These are phyloP conservation scores for Xenopus tropicalis DNA, from an alignment of 2,113 vertebrate genomes.

Conservation along the genomic window DNA sequence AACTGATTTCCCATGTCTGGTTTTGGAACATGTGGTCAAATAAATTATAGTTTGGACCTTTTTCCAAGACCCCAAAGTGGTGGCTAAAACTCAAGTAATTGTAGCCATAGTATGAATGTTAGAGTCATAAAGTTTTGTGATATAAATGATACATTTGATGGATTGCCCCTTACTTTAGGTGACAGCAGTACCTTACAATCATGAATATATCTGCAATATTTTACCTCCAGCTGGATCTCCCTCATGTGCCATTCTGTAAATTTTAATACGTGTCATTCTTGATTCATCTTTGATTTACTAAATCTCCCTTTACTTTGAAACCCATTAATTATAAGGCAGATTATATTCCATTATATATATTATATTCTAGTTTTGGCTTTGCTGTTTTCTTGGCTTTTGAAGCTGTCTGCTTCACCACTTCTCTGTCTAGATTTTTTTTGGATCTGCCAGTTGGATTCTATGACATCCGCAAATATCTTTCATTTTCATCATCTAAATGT, in stretches of 20 bases:
- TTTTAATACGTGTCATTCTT: conserved; percentile 39
- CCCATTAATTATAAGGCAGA: conserved; percentile 41
- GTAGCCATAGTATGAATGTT: conserved; percentile 4
- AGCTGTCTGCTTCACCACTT: conserved; percentile 22
- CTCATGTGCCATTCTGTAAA: conserved; percentile 29
- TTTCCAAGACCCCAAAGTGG: conserved; percentile 11
- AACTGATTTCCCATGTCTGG: conserved; percentile 22
- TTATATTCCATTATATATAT: conserved; percentile 39
- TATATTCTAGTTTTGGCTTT: conserved; percentile 38
- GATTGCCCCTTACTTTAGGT: conserved; percentile 32
- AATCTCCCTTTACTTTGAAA: conserved; percentile 35
- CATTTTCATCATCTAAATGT: conserved; percentile 1
- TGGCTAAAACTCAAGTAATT: conserved; percentile 29
- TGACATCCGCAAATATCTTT: conserved; percentile 15
- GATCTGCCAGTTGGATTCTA: conserved; percentile 15
- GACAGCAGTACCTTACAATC: conserved; percentile 42
- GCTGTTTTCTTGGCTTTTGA: conserved; percentile 23
- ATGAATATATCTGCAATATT: conserved; percentile 42
- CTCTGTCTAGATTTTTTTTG: conserved; percentile 29
- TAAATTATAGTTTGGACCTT: conserved; percentile 26
- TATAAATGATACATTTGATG: conserved; percentile 32
- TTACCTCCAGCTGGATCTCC: conserved; percentile 34
- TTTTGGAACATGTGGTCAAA: conserved; percentile 25
- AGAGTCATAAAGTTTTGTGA: conserved; percentile 18
- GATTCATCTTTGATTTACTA: conserved; percentile 40